These are phyloP conservation scores for Myotis myotis DNA, from an alignment of 2,797 vertebrate genomes.

Conservation along the genomic window DNA sequence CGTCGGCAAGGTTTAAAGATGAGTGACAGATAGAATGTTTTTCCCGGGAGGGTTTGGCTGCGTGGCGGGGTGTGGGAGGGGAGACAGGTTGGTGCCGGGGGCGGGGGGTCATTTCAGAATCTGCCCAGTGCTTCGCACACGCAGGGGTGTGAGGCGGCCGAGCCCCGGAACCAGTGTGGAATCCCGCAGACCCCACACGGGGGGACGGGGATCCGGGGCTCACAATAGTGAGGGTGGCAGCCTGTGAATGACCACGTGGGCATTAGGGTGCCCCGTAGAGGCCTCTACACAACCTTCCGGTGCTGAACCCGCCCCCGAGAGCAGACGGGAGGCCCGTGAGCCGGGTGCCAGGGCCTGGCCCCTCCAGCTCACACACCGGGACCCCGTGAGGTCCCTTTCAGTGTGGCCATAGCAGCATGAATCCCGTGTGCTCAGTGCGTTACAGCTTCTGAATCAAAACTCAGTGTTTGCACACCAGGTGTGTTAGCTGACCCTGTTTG, in stretches of 20 bases:
- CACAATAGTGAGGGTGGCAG: background rate
- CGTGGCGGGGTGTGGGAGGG: background rate
- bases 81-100: background rate
- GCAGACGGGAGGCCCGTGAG: too few species aligned
- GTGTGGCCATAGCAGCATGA: background rate
- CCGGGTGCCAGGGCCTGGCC: background rate
- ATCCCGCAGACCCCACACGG: background rate
- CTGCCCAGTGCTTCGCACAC: background rate
- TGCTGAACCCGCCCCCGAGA: fast-evolving
- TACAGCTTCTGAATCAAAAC: background rate
- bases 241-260: background rate
- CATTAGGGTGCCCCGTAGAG: fast-evolving
- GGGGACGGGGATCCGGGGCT: background rate
- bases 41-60: background rate
- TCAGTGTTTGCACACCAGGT: background rate
- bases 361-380: fast-evolving
- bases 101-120: background rate
- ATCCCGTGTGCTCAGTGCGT: fast-evolving
- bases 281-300: fast-evolving
- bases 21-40: too few species aligned
- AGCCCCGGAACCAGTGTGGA: background rate
- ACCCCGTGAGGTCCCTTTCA: background rate
- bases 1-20: too few species aligned
- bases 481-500: background rate
- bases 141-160: background rate